Evolutionary conservation across 2,888 invertebrate species (phyloP).

Genomic region (Gastracanthus pulcherrimus): DNA sequence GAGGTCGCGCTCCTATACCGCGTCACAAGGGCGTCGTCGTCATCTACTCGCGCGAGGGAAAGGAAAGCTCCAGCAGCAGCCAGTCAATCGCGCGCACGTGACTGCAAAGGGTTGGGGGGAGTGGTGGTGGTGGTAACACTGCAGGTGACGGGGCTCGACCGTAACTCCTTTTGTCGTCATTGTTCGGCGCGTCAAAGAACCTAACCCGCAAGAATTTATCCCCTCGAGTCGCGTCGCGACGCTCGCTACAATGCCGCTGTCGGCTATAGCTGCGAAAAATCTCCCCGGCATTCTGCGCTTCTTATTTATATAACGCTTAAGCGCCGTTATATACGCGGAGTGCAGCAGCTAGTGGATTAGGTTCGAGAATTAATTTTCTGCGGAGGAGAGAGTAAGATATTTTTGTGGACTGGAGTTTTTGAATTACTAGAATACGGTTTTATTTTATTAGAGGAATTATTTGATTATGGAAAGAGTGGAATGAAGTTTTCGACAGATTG

Average conservation of each 20-base stretch:
- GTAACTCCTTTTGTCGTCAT: conserved; percentile 62
- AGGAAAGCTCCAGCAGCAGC: not conserved
- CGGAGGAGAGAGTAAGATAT: no score
- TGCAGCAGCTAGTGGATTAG: no score
- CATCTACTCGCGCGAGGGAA: not conserved
- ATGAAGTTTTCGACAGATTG: no score
- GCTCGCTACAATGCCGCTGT: not conserved
- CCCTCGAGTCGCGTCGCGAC: conserved; percentile 35
- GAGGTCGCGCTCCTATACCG: not conserved
- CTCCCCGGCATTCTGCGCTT: not conserved
- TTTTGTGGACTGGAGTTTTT: no score
- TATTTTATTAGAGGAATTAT: no score
- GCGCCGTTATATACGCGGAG: no score
- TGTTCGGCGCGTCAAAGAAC: conserved; percentile 60
- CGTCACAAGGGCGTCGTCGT: not conserved
- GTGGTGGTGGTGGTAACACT: conserved; percentile 32
- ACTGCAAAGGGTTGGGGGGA: no score
- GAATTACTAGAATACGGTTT: no score
- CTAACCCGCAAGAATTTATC: conserved; percentile 55
- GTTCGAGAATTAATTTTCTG: no score
- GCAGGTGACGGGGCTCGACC: conserved; percentile 62
- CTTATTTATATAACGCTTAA: no score
- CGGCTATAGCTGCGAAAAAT: not conserved
- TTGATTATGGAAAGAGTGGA: no score
- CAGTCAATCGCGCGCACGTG: conserved; percentile 2